Percentiles rank a stretch among this genome's conserved stretches.
phyloP scores from a whole-genome alignment of 2,888 invertebrate genomes.

The Dolomedes plantarius region DNA sequence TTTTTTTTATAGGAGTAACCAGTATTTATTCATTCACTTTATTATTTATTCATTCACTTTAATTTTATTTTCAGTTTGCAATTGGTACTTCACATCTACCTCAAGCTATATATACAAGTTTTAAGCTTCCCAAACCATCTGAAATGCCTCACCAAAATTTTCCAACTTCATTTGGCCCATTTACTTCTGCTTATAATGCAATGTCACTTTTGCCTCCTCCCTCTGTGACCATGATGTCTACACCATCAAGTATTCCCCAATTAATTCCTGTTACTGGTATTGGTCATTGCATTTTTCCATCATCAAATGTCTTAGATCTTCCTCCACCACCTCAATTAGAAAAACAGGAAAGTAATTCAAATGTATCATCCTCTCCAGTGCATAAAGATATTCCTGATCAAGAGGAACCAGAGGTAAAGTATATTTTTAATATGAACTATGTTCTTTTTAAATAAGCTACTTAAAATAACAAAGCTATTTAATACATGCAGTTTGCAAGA shows the following conservation, averaged over 20 bases:
- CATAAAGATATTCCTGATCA: conserved; percentile 51
- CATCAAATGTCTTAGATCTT: conserved; percentile 47
- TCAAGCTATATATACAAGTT: conserved; percentile 94
- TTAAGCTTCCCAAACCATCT: conserved; percentile 87
- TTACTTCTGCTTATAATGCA: conserved; percentile 67
- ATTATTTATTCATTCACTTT: no score
- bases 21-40: no score
- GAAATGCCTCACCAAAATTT: conserved; percentile 65
- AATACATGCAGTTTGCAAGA: no score
- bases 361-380: conserved; percentile 15
- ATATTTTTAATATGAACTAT: no score
- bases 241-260: conserved; percentile 60
- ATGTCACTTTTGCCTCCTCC: conserved; percentile 56
- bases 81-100: conserved; percentile 80
- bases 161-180: conserved; percentile 60
- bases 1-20: no score
- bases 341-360: conserved; percentile 42
- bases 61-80: conserved; percentile 70
- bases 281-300: conserved; percentile 58
- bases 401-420: conserved; percentile 46
- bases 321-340: conserved; percentile 53
- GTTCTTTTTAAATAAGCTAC: no score
- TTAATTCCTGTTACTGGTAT: conserved; percentile 61
- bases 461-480: no score
- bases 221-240: conserved; percentile 61